Evolutionary conservation across 2,888 invertebrate genomes (phyloP).

Genomic region (Brachycybe producta): DNA sequence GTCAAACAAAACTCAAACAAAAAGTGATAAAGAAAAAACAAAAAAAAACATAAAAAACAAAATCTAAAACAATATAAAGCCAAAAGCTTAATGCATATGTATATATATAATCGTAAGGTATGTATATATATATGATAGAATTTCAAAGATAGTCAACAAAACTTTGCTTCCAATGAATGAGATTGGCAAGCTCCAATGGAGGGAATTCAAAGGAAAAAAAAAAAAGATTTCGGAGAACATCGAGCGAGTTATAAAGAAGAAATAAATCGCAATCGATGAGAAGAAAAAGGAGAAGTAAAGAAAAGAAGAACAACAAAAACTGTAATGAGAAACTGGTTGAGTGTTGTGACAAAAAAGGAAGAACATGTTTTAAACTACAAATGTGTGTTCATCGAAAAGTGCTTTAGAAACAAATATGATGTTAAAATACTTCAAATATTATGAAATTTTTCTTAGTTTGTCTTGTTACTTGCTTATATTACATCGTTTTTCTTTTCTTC

Average conservation of each 20-base stretch:
- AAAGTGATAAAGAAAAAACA: slow-evolving; percentile 12
- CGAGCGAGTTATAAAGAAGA: neutral
- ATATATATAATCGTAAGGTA: neutral
- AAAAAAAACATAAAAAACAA: slow-evolving; percentile 4
- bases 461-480: too few relatives aligned
- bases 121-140: slow-evolving; percentile 13
- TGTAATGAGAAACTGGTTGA: too few relatives aligned
- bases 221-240: neutral
- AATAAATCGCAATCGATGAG: neutral
- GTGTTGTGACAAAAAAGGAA: slow-evolving; percentile 12
- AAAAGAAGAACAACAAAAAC: neutral
- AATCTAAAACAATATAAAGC: too few relatives aligned
- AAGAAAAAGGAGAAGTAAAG: neutral
- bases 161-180: slow-evolving; percentile 3
- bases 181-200: slow-evolving; percentile 13
- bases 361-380: slow-evolving; percentile 10
- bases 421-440: slow-evolving; percentile 17
- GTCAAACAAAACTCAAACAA: slow-evolving; percentile 7
- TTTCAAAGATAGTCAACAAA: slow-evolving; percentile 18
- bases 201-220: slow-evolving; percentile 10
- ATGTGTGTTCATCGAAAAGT: slow-evolving; percentile 14
- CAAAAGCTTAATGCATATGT: neutral
- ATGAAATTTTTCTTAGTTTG: too few relatives aligned
- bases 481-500: too few relatives aligned
- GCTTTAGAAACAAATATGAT: slow-evolving; percentile 12